Evolutionary conservation across 35 echinoderm and acorn worm genomes (phyloP), one percentile per base, ranked within the genome.

Genomic region (Heliocidaris erythrogramma): DNA sequence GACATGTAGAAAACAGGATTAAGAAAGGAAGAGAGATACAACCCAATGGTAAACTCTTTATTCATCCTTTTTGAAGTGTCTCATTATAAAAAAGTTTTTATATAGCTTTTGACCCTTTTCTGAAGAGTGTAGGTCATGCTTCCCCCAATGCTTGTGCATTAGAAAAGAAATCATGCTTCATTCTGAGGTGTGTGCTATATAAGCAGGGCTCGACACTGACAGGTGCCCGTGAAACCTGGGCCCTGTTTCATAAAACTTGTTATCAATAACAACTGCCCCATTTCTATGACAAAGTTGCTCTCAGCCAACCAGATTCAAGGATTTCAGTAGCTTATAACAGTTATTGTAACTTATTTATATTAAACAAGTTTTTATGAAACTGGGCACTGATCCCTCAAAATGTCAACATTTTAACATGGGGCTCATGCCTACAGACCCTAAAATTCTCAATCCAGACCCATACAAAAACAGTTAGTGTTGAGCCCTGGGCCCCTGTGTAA

Each of bases 1-100:
- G 65, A 78, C 27, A n/a, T n/a, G 65, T 78, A 78, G 65, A 78
- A 78, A 78, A 78, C 65, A 78, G 65, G 65, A 78, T 78, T 78
- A 21, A 78, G 17, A 78, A 78, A n/a, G 65, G 65, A 78, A 21
- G 65, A 78, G 7, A 21, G 18, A 78, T 78, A 0, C 17, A 5
- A 5, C 14, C 2, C 65, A 18, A 78, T 24, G 65, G 65, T 78
- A 78, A 78, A 8, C 65, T 78, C 18, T 78, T 78, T 78, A 27
- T 78, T 78, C 8, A 18, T 78, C 18, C 27, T 78, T 2, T 60
- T 42, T 42, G 35, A 42, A 42, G 35, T 42, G 35, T 42, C 35
- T 60, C 59, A 60, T 60, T 27, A 27, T n/a, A 24, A 78, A 78
- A 21, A 78, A 6, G 27, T 42, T 16, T 71, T 24, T 78, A 21